phyloP scores from a whole-genome alignment of 2,888 invertebrate genomes.

The Odontothrips loti region DNA sequence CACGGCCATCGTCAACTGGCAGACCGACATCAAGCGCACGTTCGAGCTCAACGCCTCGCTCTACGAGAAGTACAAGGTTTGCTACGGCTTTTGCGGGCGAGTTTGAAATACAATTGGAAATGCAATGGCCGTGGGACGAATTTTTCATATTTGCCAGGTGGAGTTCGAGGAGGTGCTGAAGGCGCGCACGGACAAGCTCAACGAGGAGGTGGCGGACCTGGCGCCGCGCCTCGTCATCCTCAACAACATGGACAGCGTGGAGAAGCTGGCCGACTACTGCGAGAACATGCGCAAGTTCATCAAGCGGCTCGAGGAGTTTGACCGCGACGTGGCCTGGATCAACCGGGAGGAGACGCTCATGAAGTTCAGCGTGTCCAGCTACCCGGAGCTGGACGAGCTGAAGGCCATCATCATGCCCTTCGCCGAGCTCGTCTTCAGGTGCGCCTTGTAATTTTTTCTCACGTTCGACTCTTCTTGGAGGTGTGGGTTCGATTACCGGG shows the following conservation, averaged over 20 bases:
- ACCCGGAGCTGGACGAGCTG: slow-evolving; percentile 74
- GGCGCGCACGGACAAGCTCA: slow-evolving; percentile 63
- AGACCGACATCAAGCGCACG: slow-evolving; percentile 71
- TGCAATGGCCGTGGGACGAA: too few relatives aligned
- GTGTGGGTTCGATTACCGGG: slow-evolving; percentile 10
- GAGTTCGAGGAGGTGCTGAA: slow-evolving; percentile 78
- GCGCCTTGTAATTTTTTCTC: too few relatives aligned
- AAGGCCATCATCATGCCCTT: slow-evolving; percentile 46
- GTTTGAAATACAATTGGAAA: too few relatives aligned
- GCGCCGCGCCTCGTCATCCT: slow-evolving; percentile 70
- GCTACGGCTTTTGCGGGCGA: not conserved
- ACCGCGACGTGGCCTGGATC: slow-evolving; percentile 76
- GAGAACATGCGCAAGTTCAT: slow-evolving; percentile 71
- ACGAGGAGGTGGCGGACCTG: slow-evolving; percentile 65
- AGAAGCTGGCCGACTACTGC: slow-evolving; percentile 71
- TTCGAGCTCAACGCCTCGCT: slow-evolving; percentile 71
- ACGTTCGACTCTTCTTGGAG: too few relatives aligned
- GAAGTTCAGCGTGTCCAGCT: slow-evolving; percentile 71
- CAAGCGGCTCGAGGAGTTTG: slow-evolving; percentile 68
- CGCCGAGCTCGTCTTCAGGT: slow-evolving; percentile 22
- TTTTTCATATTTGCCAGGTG: slow-evolving; percentile 59
- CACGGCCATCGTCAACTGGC: slow-evolving; percentile 78
- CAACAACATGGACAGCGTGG: slow-evolving; percentile 78
- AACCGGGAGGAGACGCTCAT: slow-evolving; percentile 84
- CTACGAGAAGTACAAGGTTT: slow-evolving; percentile 35